Base-by-base conservation (phyloP, 2,888 invertebrate species). In the Periphyllus acericola region DNA sequence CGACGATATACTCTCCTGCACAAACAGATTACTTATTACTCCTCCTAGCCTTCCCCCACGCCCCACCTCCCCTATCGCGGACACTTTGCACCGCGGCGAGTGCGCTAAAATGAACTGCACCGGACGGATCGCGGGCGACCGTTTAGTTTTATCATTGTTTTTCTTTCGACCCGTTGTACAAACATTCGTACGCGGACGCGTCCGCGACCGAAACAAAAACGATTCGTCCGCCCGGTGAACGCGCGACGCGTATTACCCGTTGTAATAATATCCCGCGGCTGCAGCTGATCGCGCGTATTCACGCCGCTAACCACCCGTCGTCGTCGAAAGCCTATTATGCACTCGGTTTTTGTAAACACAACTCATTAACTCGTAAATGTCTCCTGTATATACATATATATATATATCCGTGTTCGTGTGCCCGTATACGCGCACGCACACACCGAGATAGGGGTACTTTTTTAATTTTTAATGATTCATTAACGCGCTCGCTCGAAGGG, bases 381-480 rank as follows among this genome's bases (percentile, higher is more conserved):
- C 4, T 29, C n/a, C 29, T 14, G 14, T 29, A 29, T 3, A 14
- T 29, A 21, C 14, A 4, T 68, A 46, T 46, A 46, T 9, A 46
- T 9, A 46, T 9, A 9, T n/a, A n/a, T n/a, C 25, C 25, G 25
- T 71, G 32, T 32, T 1, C 11, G n/a, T 46, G 66, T 66, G n/a
- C n/a, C n/a, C n/a, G n/a, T n/a, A n/a, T 9, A 46, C 46, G 9
- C 9, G 9, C 46, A 46, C 46, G 9, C 46, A 46, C 46, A 46
- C 46, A 46, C 46, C 9, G 11, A 46, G 9, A 82, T 72, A 34
- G 71, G 82, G 82, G 82, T 72, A 82, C 32, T 82, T 79, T 80
- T 79, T 80, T 80, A 80, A 80, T 80, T 80, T 71, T 82, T 74
- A 83, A 83, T 36, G 83, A 83, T 74, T 83, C 75, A 83, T 83